phyloP scores from a whole-genome alignment of 2,888 invertebrate species.

The Clivina fossor region DNA sequence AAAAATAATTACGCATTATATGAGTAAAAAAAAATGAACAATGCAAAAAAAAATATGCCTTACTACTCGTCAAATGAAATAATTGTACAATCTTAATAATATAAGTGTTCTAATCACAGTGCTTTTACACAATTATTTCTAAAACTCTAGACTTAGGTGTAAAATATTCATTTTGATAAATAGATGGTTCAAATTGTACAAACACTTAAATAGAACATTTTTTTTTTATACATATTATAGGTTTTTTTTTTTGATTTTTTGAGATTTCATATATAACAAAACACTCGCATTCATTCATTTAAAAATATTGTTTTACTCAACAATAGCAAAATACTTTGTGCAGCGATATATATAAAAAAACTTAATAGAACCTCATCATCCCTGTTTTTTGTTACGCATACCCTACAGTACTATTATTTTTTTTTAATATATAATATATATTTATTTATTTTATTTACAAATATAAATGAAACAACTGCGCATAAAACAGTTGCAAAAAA shows the following conservation, averaged over 20 bases:
- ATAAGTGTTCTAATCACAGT: slow-evolving; percentile 33
- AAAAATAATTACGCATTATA: background rate
- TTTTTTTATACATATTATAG: slow-evolving; percentile 28
- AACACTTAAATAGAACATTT: slow-evolving; percentile 33
- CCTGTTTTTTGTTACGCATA: slow-evolving; percentile 29
- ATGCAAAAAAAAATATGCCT: slow-evolving; percentile 21
- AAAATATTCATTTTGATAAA: slow-evolving; percentile 30
- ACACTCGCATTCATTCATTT: slow-evolving; percentile 21
- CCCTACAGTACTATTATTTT: background rate
- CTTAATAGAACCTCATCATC: slow-evolving; percentile 32
- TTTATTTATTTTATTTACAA: background rate
- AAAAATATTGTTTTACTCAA: slow-evolving; percentile 31
- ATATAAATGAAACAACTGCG: too few relatives aligned
- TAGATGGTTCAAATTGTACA: slow-evolving; percentile 30
- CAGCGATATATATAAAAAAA: slow-evolving; percentile 30
- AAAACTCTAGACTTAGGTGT: slow-evolving; percentile 18
- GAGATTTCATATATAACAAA: slow-evolving; percentile 30
- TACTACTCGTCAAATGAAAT: slow-evolving; percentile 18
- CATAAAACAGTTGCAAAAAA: too few relatives aligned
- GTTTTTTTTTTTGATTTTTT: slow-evolving; percentile 34
- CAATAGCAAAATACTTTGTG: slow-evolving; percentile 34
- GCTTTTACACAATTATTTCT: slow-evolving; percentile 27
- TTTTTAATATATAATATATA: too few relatives aligned
- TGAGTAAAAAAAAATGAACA: slow-evolving; percentile 14
- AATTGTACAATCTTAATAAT: slow-evolving; percentile 25